phyloP scores from a whole-genome alignment of 2,888 invertebrate genomes.

The Unio delphinus region DNA sequence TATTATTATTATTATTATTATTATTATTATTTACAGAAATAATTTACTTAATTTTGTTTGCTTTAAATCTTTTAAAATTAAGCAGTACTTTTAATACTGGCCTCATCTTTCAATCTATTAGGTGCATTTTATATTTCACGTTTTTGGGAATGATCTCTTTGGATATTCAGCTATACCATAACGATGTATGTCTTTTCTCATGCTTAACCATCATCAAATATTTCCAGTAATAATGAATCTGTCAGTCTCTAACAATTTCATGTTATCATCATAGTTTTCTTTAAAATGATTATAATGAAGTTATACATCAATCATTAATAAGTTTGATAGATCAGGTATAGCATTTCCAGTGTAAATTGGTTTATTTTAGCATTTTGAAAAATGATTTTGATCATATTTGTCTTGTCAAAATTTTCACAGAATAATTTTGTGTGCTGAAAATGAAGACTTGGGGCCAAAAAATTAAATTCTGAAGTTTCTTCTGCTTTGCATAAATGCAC shows the following conservation, averaged over 20 bases:
- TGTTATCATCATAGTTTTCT: conserved; percentile 5
- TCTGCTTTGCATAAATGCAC: neutral
- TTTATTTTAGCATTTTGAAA: conserved; percentile 1
- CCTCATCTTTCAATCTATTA: conserved; percentile 7
- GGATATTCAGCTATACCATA: conserved; percentile 8
- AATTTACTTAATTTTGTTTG: neutral
- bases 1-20: too few relatives aligned
- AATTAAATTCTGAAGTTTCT: neutral
- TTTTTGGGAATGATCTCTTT: neutral
- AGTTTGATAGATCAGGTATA: conserved; percentile 2
- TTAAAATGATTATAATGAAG: conserved; percentile 10
- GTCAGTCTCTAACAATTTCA: conserved; percentile 10
- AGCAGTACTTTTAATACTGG: neutral
- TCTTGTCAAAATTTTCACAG: neutral
- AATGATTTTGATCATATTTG: neutral
- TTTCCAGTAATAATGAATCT: conserved; percentile 8
- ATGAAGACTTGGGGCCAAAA: neutral
- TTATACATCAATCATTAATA: neutral
- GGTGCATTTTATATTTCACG: too few relatives aligned
- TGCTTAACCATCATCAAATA: conserved; percentile 5
- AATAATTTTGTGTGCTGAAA: neutral
- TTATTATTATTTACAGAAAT: too few relatives aligned
- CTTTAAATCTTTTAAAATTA: neutral
- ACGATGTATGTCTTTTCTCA: neutral
- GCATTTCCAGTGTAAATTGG: conserved; percentile 3